phyloP scores from a whole-genome alignment of 2,888 invertebrate species.

The Mellilla xanthometata region DNA sequence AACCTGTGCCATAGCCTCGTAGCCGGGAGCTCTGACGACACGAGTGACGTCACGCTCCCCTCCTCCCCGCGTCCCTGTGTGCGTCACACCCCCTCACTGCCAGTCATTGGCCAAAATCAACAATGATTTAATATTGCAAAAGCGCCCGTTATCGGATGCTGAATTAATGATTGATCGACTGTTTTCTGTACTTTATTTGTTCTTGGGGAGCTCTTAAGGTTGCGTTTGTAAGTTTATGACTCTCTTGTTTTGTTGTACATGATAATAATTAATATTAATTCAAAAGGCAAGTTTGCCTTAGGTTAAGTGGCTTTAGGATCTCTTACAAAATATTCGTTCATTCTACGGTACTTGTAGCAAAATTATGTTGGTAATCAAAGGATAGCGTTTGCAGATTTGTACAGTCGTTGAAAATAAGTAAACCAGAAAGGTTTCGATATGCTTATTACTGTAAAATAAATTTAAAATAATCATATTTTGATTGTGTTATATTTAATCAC shows the following conservation, averaged over 20 bases:
- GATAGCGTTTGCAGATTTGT: too few relatives aligned
- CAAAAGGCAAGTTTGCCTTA: not conserved
- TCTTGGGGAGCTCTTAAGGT: conserved; percentile 5
- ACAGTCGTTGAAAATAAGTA: too few relatives aligned
- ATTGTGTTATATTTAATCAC: too few relatives aligned
- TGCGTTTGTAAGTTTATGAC: conserved; percentile 5
- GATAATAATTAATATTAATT: not conserved
- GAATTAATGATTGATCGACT: conserved; percentile 11
- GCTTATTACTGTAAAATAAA: too few relatives aligned
- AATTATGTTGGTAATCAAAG: too few relatives aligned
- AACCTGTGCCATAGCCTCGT: conserved; percentile 19
- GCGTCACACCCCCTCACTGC: conserved; percentile 51
- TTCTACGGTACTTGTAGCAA: too few relatives aligned
- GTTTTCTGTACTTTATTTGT: conserved; percentile 11
- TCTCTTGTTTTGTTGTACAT: conserved; percentile 1
- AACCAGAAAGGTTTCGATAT: too few relatives aligned
- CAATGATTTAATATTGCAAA: conserved; percentile 45
- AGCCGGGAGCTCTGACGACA: conserved; percentile 53
- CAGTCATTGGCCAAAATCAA: conserved; percentile 67
- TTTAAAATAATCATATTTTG: too few relatives aligned
- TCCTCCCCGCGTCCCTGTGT: conserved; percentile 49
- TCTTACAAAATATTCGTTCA: too few relatives aligned
- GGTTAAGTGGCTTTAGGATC: too few relatives aligned
- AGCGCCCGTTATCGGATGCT: conserved; percentile 5
- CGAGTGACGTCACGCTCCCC: conserved; percentile 68